phyloP scores from a whole-genome alignment of 2,113 vertebrate genomes.

The Electrona antarctica region DNA sequence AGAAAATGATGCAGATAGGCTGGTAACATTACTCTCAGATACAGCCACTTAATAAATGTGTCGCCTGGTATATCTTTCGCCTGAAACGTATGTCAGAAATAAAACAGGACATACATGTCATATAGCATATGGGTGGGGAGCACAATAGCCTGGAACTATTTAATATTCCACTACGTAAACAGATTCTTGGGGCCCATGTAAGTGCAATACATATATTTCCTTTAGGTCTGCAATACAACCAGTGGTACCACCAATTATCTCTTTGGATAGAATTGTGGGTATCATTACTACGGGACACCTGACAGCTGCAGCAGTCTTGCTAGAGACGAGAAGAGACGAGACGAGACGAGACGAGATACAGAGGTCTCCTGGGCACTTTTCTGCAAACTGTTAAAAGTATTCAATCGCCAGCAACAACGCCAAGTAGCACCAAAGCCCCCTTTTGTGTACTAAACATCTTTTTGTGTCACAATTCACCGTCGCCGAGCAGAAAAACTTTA shows the following conservation, averaged over 20 bases:
- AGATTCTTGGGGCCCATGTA: neutral
- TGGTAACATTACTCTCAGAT: neutral
- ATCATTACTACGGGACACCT: neutral
- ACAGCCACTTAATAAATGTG: constrained; percentile 12
- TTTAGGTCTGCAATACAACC: constrained; percentile 1
- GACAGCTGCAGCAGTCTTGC: constrained; percentile 6
- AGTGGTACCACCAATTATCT: neutral
- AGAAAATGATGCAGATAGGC: constrained; percentile 16
- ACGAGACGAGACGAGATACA: no score
- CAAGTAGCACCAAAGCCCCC: no score
- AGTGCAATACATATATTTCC: neutral
- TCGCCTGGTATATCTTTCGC: constrained; percentile 5
- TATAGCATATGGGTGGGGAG: neutral
- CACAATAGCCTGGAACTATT: neutral
- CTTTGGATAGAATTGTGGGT: neutral
- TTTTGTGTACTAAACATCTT: no score
- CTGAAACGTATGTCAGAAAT: neutral
- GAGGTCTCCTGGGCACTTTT: no score
- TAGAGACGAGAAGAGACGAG: no score
- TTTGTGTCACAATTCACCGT: no score
- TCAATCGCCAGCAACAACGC: no score
- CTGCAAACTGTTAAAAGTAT: no score
- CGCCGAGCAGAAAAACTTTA: no score
- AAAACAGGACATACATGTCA: constrained; percentile 6
- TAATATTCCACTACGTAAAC: neutral